A percentile compares a stretch with the other conserved stretches of the same genome.
These are phyloP conservation scores for Sialia sialis DNA, from an alignment of 2,113 vertebrate species.

Conservation along the genomic window DNA sequence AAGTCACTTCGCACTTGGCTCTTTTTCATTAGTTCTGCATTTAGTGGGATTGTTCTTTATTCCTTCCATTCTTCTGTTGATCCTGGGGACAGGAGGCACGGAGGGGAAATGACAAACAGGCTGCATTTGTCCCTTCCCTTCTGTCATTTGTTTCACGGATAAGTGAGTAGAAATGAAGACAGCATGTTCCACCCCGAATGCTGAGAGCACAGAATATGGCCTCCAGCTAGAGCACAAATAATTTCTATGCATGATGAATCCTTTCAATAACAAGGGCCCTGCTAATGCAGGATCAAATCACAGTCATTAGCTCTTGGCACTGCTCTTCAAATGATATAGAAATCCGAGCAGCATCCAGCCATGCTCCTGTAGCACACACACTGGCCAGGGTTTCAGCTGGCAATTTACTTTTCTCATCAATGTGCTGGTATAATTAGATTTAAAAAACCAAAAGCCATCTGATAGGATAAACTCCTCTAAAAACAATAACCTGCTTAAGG, in stretches of 20 bases:
- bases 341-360: neutral
- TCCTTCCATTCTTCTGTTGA: slow-evolving; percentile 10
- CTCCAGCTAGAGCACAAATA: slow-evolving; percentile 61
- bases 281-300: slow-evolving; percentile 51
- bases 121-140: slow-evolving; percentile 31
- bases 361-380: neutral
- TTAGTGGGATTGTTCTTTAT: neutral
- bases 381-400: neutral
- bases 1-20: neutral
- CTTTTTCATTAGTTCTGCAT: slow-evolving; percentile 1
- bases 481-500: neutral
- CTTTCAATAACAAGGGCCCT: slow-evolving; percentile 65
- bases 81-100: neutral
- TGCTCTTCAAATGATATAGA: neutral
- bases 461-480: neutral
- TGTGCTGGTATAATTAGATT: neutral
- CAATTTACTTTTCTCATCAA: neutral
- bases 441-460: neutral
- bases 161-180: slow-evolving; percentile 61
- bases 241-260: slow-evolving; percentile 71
- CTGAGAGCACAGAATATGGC: slow-evolving; percentile 19
- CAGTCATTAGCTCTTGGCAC: slow-evolving; percentile 31
- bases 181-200: neutral
- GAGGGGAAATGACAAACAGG: slow-evolving; percentile 22
- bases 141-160: slow-evolving; percentile 63